Percentiles rank a stretch among this genome's conserved stretches.
These are phyloP conservation scores for Rhorus exstirpatorius DNA, from an alignment of 2,888 invertebrate genomes.

Conservation along the genomic window DNA sequence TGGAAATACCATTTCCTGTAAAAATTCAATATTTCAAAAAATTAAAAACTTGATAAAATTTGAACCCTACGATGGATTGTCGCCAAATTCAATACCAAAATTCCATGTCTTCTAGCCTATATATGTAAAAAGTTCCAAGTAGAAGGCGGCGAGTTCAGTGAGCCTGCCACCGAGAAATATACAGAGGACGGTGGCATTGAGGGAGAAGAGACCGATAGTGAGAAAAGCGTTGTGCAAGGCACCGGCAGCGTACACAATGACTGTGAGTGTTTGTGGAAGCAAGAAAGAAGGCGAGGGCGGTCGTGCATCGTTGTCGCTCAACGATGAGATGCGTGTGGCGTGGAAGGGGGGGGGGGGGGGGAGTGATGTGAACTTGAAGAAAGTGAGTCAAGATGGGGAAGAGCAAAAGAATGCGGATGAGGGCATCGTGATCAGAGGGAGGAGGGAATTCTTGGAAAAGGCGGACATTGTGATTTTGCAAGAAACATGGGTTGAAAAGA, in stretches of 20 bases:
- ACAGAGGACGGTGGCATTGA: not conserved
- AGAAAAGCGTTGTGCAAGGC: conserved; percentile 6
- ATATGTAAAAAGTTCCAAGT: no score
- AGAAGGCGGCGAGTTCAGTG: no score
- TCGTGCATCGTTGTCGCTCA: not conserved
- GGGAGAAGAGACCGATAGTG: conserved; percentile 1
- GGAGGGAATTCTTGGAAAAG: conserved; percentile 20
- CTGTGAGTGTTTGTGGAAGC: conserved; percentile 4
- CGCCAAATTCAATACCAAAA: no score
- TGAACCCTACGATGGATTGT: not conserved
- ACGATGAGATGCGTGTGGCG: not conserved
- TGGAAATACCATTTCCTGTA: no score
- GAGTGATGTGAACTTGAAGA: not conserved
- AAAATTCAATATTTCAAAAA: not conserved
- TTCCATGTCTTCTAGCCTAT: no score
- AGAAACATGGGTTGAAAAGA: conserved; percentile 46
- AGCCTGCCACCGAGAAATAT: no score
- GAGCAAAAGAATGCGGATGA: conserved; percentile 6
- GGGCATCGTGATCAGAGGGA: not conserved
- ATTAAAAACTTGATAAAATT: not conserved
- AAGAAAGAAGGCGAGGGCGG: not conserved
- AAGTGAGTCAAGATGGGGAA: not conserved
- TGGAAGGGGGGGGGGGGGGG: not conserved
- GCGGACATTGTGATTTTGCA: conserved; percentile 28
- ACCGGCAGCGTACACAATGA: not conserved